Evolutionary conservation across 2,797 vertebrate species (phyloP), one percentile per base, ranked within the genome.

Genomic region (Fistularia commersonii): DNA sequence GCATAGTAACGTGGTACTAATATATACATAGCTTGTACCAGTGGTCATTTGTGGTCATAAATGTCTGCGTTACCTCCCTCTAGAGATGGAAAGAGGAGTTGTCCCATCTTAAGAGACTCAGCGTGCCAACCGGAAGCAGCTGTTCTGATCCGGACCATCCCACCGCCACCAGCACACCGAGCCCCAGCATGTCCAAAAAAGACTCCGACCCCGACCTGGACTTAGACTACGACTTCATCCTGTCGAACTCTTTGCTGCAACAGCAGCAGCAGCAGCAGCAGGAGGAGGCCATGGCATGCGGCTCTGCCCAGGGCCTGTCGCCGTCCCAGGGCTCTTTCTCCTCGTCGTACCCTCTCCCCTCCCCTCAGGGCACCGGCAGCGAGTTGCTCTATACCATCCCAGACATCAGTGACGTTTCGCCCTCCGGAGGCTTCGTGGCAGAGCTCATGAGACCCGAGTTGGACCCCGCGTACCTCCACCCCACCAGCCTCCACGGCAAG

Each of bases 51-150:
- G 8, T 44, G 14, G 40, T 44, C 54, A 48, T 54, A 69, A 69
- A 79, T 62, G 32, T 54, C 32, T 74, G 32, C 76, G 51, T 79
- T 53, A 72, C 71, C 81, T 75, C 75, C 71, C 64, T 54, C 45
- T 80, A 98, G 96, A 92, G 93, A 89, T 98, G 95, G 96, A 93
- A 92, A 81, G 94, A 96, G 86, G 95, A 98, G 79, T 86, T 96
- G 85, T 91, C 90, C 72, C 91, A 89, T 71, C 88, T 95, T 90
- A 96, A 93, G 88, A 91, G 90, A 76, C 77, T 87, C 66, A 84
- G 90, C 13, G 84, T 87, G 61, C 85, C 91, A 64, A 82, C 86
- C 47, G 86, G 86, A 78, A 91, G 89, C 72, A 88, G 87, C 74
- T 78, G 81, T 72, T 65, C 87, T 32, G 82, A 89, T 59, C 79